phyloP scores from a whole-genome alignment of 2,888 invertebrate species.

The Nymphalis c-album region DNA sequence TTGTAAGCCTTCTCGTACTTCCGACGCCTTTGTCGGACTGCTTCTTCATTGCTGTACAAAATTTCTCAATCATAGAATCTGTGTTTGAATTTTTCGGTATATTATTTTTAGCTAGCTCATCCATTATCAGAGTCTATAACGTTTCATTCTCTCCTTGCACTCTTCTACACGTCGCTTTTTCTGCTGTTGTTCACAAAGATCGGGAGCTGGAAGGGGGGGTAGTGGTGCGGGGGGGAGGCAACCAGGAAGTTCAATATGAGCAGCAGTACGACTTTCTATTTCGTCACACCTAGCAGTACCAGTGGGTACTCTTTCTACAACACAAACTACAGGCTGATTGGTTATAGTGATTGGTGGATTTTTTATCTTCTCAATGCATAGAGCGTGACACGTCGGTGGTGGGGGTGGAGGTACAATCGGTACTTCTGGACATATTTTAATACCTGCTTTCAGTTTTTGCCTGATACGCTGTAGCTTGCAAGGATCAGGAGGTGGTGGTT shows the following conservation, averaged over 20 bases:
- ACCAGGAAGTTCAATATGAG: conserved; percentile 46
- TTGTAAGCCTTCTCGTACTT: conserved; percentile 43
- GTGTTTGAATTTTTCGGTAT: conserved; percentile 36
- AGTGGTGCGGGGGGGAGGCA: conserved; percentile 50
- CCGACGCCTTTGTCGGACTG: conserved; percentile 41
- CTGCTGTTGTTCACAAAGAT: conserved; percentile 54
- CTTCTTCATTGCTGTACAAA: conserved; percentile 38
- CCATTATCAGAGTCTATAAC: conserved; percentile 56
- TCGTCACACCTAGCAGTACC: conserved; percentile 53
- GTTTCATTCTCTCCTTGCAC: conserved; percentile 56
- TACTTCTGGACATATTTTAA: conserved; percentile 53
- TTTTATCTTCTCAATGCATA: conserved; percentile 63
- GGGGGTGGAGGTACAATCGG: conserved; percentile 46
- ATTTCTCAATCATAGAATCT: conserved; percentile 46
- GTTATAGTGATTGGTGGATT: conserved; percentile 48
- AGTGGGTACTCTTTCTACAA: conserved; percentile 48
- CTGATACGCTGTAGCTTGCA: conserved; percentile 52
- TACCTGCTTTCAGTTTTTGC: conserved; percentile 53
- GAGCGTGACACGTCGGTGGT: conserved; percentile 49
- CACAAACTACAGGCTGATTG: conserved; percentile 46
- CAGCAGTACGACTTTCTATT: conserved; percentile 44
- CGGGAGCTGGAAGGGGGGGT: conserved; percentile 49
- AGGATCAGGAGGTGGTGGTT: conserved; percentile 50
- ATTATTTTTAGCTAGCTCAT: conserved; percentile 30
- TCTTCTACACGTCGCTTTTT: conserved; percentile 44